Evolutionary conservation across 2,888 invertebrate genomes (phyloP).

Genomic region (Drosophila seclusa): DNA sequence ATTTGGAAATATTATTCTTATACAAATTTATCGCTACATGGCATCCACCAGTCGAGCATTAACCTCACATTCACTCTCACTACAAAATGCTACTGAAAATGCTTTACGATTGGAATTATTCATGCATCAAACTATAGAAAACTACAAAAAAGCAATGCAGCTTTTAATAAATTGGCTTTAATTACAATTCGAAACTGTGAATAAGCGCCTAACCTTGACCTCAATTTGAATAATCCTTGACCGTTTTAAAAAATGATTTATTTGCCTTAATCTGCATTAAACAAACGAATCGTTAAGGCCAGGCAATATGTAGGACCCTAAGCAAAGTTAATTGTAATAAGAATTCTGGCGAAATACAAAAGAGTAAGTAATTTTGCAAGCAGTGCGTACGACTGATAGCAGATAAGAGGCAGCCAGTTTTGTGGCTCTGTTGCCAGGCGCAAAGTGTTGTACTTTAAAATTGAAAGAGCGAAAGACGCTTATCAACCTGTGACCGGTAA

Average conservation of each 20-base stretch:
- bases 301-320: not conserved
- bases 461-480: slow-evolving; percentile 17
- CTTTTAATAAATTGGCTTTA: not conserved
- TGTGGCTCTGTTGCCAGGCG: slow-evolving; percentile 16
- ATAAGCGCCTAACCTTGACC: not conserved
- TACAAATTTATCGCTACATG: not conserved
- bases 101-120: not conserved
- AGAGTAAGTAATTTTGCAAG: not conserved
- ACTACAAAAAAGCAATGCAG: not conserved
- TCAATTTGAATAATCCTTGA: not conserved
- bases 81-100: too few relatives aligned
- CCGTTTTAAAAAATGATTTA: not conserved
- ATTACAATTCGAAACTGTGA: not conserved
- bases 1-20: not conserved
- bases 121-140: not conserved
- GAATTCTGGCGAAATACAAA: not conserved
- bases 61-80: not conserved
- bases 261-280: not conserved
- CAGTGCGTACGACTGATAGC: slow-evolving; percentile 22
- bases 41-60: not conserved
- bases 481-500: slow-evolving; percentile 47
- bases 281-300: not conserved
- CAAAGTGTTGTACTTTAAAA: slow-evolving; percentile 27
- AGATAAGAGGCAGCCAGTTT: not conserved
- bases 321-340: not conserved